These are phyloP conservation scores for Lasioglossum zephyrum DNA, from an alignment of 2,888 invertebrate genomes.

Conservation along the genomic window DNA sequence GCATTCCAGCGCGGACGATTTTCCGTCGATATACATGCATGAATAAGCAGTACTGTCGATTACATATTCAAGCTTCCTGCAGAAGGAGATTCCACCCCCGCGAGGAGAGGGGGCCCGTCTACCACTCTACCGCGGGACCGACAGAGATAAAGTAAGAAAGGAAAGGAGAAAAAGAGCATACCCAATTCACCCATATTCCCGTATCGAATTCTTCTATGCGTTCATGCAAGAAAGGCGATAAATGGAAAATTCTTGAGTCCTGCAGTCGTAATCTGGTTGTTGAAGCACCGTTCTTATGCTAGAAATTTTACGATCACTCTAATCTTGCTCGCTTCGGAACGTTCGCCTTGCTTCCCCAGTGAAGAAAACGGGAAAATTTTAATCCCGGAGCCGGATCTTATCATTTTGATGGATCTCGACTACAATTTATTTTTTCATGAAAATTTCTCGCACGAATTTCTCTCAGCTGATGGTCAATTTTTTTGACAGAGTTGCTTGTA, in stretches of 20 bases:
- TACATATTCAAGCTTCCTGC: slow-evolving; percentile 72
- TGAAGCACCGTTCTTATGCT: slow-evolving; percentile 70
- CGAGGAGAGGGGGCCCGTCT: not conserved
- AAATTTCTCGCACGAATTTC: not conserved
- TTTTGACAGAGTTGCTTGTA: not conserved
- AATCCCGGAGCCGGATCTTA: not conserved
- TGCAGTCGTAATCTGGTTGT: slow-evolving; percentile 79
- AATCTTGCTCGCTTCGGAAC: slow-evolving; percentile 6
- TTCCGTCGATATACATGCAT: slow-evolving; percentile 58
- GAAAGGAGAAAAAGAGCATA: slow-evolving; percentile 14
- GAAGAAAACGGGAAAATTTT: not conserved
- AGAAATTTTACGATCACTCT: slow-evolving; percentile 71
- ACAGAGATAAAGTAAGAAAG: slow-evolving; percentile 16
- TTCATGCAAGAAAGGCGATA: slow-evolving; percentile 82
- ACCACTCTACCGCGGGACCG: slow-evolving; percentile 16
- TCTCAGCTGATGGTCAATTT: not conserved
- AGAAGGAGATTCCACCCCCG: slow-evolving; percentile 39
- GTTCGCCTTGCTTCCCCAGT: not conserved
- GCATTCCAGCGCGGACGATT: slow-evolving; percentile 38
- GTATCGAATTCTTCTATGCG: slow-evolving; percentile 80
- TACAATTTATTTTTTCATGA: not conserved
- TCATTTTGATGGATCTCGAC: not conserved
- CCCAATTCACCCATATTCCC: slow-evolving; percentile 66
- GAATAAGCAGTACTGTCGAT: slow-evolving; percentile 70
- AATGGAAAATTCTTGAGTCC: slow-evolving; percentile 83